A percentile compares a stretch with the other conserved stretches of the same genome.
phyloP scores from a whole-genome alignment of 2,888 invertebrate species.

The Lochmaea crataegi region DNA sequence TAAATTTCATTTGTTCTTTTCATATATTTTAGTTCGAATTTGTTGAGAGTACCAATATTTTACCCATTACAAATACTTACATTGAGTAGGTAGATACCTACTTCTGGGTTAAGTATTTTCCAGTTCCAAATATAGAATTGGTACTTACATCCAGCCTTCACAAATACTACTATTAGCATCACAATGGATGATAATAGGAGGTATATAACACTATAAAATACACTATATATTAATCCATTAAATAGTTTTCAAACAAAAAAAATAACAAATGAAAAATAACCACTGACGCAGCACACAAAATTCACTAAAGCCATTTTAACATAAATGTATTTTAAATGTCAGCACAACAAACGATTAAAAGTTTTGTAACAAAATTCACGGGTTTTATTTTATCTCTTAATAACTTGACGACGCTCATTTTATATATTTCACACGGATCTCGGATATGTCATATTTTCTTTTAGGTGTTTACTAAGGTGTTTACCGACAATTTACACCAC shows the following conservation, averaged over 20 bases:
- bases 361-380: background rate
- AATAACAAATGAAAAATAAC: conserved; percentile 19
- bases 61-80: background rate
- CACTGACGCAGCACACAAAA: conserved; percentile 32
- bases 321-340: conserved; percentile 4
- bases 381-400: background rate
- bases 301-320: conserved; percentile 20
- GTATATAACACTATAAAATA: background rate
- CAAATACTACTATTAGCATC: background rate
- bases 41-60: background rate
- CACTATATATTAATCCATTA: conserved; percentile 20
- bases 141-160: conserved; percentile 4
- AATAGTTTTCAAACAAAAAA: conserved; percentile 28
- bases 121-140: conserved; percentile 20
- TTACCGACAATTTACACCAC: conserved; percentile 7
- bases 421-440: conserved; percentile 8
- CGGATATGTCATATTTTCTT: background rate
- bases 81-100: conserved; percentile 16
- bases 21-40: background rate
- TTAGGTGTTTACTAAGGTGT: background rate
- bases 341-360: conserved; percentile 5
- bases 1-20: background rate
- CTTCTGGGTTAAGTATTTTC: conserved; percentile 12
- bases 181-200: background rate
- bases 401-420: conserved; percentile 14